These are phyloP conservation scores for Tympanoctomys barrerae DNA, from an alignment of 2,797 vertebrate species.

Conservation along the genomic window DNA sequence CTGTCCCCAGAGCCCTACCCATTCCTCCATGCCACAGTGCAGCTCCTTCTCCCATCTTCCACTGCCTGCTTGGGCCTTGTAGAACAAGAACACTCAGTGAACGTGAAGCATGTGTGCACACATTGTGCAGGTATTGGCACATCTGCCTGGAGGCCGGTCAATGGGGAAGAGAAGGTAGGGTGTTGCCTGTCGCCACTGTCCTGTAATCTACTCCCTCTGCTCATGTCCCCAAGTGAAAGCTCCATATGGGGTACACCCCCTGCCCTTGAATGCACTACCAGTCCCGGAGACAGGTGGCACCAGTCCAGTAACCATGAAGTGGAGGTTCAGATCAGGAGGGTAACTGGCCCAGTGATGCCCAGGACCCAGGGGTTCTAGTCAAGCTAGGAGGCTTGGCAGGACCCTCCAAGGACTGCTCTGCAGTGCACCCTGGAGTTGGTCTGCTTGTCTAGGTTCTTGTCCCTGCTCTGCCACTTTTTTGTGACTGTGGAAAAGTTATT, in stretches of 20 bases:
- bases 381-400: background rate
- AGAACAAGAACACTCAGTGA: slow-evolving; percentile 27
- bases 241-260: fast-evolving
- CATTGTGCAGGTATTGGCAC: background rate
- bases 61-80: background rate
- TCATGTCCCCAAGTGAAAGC: background rate
- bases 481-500: background rate
- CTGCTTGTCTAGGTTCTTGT: background rate
- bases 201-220: too few relatives aligned
- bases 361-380: background rate
- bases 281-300: background rate
- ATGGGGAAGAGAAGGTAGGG: background rate
- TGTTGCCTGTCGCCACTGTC: too few relatives aligned
- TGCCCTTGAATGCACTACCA: fast-evolving
- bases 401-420: background rate
- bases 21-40: fast-evolving
- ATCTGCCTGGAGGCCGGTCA: background rate
- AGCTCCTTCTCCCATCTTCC: background rate
- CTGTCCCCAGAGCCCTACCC: background rate
- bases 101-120: background rate
- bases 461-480: background rate
- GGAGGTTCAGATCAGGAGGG: background rate
- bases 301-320: background rate
- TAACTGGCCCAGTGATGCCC: background rate
- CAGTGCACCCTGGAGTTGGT: fast-evolving